A percentile compares a stretch with the other conserved stretches of the same genome.
These are phyloP conservation scores for Cyanoramphus novaezelandiae DNA, from an alignment of 2,113 vertebrate genomes.

Conservation along the genomic window DNA sequence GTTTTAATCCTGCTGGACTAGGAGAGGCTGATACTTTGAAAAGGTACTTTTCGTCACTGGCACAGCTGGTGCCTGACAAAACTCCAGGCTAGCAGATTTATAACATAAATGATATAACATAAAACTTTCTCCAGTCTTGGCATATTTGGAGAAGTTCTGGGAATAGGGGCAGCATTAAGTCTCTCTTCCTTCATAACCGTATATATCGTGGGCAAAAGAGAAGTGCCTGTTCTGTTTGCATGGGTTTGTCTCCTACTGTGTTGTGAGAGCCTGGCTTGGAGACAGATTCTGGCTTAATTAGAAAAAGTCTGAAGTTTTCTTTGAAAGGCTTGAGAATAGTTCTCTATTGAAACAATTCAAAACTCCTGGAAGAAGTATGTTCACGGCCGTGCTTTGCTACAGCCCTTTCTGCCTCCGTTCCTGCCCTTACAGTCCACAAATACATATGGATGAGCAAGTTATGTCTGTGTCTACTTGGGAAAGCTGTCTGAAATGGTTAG, in stretches of 20 bases:
- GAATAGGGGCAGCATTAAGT: neutral
- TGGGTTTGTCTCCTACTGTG: neutral
- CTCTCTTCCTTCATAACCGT: neutral
- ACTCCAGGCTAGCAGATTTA: neutral
- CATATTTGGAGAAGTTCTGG: neutral
- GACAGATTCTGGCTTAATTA: neutral
- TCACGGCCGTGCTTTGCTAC: neutral
- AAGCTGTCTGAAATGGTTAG: neutral
- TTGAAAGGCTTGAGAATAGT: neutral
- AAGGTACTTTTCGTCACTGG: neutral
- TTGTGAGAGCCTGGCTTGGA: neutral
- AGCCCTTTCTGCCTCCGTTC: neutral
- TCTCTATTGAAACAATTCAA: neutral
- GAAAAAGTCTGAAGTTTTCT: neutral
- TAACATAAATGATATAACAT: neutral
- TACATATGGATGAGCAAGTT: neutral
- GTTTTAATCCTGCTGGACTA: neutral
- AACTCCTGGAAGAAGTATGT: neutral
- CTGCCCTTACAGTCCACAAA: neutral
- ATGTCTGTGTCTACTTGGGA: neutral
- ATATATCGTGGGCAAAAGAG: neutral
- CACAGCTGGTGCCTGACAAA: neutral
- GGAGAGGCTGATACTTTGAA: neutral
- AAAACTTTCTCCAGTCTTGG: neutral
- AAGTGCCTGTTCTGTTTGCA: neutral